These are phyloP conservation scores for Paracanthobrama guichenoti DNA, from an alignment of 2,113 vertebrate species.

Conservation along the genomic window DNA sequence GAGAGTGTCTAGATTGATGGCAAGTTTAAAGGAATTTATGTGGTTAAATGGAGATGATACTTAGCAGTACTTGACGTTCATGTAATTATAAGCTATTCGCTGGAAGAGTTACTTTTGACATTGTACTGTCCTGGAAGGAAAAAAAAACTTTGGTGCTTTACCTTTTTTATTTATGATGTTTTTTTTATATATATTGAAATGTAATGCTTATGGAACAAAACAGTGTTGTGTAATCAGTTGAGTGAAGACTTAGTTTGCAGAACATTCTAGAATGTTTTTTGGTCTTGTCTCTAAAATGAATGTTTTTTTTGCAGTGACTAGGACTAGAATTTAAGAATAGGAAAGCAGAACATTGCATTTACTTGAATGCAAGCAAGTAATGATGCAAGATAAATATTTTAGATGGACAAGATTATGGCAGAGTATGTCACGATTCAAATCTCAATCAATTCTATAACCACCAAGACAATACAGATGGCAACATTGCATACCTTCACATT, in stretches of 20 bases:
- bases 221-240: conserved; percentile 23
- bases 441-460: conserved; percentile 17
- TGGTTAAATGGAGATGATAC: conserved; percentile 26
- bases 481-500: conserved; percentile 35
- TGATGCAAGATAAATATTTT: conserved; percentile 24
- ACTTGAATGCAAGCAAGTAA: conserved; percentile 51
- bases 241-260: conserved; percentile 12
- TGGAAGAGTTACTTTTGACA: conserved; percentile 45
- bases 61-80: conserved; percentile 39
- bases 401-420: neutral
- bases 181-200: conserved; percentile 43
- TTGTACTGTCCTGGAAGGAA: conserved; percentile 40
- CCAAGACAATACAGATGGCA: neutral
- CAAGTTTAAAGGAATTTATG: conserved; percentile 28
- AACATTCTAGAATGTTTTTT: conserved; percentile 24
- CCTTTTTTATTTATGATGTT: conserved; percentile 49
- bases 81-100: conserved; percentile 50
- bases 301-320: conserved; percentile 26
- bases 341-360: conserved; percentile 29
- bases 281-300: conserved; percentile 14
- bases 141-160: conserved; percentile 60
- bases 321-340: conserved; percentile 24
- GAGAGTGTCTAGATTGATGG: conserved; percentile 50
- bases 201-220: conserved; percentile 45
- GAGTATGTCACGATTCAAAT: conserved; percentile 21